phyloP scores from a whole-genome alignment of 1,140 invertebrate genomes.

The Leptinotarsa texana region DNA sequence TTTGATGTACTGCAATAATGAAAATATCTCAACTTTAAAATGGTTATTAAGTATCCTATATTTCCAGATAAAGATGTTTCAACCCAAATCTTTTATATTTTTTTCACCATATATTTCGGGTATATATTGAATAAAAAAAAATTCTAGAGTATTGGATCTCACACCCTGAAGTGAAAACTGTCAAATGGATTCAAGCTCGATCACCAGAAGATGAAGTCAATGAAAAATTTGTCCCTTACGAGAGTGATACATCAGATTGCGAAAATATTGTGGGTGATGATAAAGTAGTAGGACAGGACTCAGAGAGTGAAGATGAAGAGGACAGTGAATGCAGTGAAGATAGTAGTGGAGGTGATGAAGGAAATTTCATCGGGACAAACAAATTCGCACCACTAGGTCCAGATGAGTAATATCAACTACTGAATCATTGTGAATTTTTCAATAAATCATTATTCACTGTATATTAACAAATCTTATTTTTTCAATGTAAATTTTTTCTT shows the following conservation, averaged over 20 bases:
- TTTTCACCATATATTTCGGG: constrained; percentile 9
- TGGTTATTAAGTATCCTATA: neutral
- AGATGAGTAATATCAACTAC: constrained; percentile 9
- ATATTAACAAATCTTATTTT: constrained; percentile 1
- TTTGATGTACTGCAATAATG: no score
- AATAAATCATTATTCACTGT: no score
- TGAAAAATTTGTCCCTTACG: neutral
- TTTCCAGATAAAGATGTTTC: neutral
- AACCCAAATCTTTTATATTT: neutral
- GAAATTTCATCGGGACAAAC: constrained; percentile 33
- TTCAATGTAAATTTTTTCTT: constrained; percentile 23
- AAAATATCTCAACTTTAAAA: neutral
- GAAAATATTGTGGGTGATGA: constrained; percentile 26
- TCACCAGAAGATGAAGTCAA: constrained; percentile 47
- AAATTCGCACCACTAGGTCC: constrained; percentile 47
- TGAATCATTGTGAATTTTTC: no score
- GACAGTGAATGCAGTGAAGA: constrained; percentile 27
- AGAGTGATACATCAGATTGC: constrained; percentile 11
- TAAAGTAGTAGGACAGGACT: constrained; percentile 14
- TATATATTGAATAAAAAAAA: constrained; percentile 31
- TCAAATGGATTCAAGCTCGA: constrained; percentile 68
- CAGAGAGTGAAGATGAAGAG: constrained; percentile 28
- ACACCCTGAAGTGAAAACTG: constrained; percentile 63
- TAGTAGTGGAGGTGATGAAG: constrained; percentile 26
- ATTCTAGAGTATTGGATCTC: constrained; percentile 58